Conservation (phyloP, 2,113 vertebrate genomes). For the Columbina picui region DNA sequence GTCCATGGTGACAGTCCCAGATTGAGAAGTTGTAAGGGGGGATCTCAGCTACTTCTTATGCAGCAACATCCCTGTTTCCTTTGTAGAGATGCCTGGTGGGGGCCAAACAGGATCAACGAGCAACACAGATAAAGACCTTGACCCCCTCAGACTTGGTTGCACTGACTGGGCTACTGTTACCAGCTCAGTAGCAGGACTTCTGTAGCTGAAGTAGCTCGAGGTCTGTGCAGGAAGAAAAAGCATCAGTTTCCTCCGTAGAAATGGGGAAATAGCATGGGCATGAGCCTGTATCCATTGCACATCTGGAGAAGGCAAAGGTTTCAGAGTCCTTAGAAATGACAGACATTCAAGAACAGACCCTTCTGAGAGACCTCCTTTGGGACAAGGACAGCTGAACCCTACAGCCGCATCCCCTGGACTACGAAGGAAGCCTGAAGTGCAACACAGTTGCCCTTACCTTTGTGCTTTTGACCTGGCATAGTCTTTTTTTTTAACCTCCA, state of each 20-base stretch:
- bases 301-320: neutral
- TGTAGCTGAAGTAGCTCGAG: neutral
- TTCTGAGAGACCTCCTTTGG: neutral
- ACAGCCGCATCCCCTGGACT: neutral
- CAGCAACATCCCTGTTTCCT: accelerated
- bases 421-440: neutral
- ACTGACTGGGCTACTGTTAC: neutral
- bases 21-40: neutral
- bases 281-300: neutral
- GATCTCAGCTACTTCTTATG: neutral
- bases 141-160: neutral
- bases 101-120: neutral
- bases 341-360: neutral
- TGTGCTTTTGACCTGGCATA: neutral
- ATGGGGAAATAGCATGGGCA: neutral
- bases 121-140: neutral
- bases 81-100: neutral
- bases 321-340: neutral
- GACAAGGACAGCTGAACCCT: neutral
- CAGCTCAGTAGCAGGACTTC: neutral
- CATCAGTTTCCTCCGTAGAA: neutral
- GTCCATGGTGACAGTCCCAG: neutral
- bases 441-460: neutral
- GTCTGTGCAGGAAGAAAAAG: neutral
- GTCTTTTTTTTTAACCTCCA: neutral